Base-by-base conservation (phyloP, 2,888 invertebrate genomes). In the Scaptomyza cyrtandrae region DNA sequence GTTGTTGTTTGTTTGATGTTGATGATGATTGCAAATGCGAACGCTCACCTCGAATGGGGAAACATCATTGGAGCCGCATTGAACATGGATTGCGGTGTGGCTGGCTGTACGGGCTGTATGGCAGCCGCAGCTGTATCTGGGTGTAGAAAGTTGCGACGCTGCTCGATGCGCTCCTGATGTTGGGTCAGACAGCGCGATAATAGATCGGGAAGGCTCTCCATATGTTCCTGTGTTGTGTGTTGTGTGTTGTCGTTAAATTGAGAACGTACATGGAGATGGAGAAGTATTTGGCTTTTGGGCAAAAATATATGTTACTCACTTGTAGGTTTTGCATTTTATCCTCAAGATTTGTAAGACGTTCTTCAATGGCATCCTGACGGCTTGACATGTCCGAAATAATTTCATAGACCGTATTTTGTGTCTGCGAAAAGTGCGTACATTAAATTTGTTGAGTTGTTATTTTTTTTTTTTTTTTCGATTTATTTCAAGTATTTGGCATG, bases 351-450 rank as follows among this genome's bases (percentile, higher is more conserved):
- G 96, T 95, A 89, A 99, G 94, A 90, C 98, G 95, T 93, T 98
- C 98, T 92, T 99, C 99, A 83, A 99, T 94, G 55, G 95, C 95
- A 91, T 98, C 97, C 93, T 99, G 98, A 58, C 98, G 95, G 69
- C 96, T 95, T 91, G 98, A 98, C 96, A 99, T 97, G 90, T 99
- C 99, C 61, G 98, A 97, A 77, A 99, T 98, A 89, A 99, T 96
- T 93, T 99, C 99, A 92, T 99, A 99, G 82, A 99, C 98, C 57
- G 98, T 98, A 91, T 98, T 98, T 93, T 99, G 98, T 78, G 98
- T 99, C 99, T 99, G 94, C 45, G 60, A 55, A 70, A 39, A 39
- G 19, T 29, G 58, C 46, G 49, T 1, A 33, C 1, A 33, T 44
- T 6, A 7, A 33, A 46, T 19, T 37, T 29, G 27, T 50, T 19